Evolutionary conservation across 35 echinoderm and acorn worm genomes (phyloP), one percentile per base, ranked within the genome.

Genomic region (Apostichopus parvimensis): DNA sequence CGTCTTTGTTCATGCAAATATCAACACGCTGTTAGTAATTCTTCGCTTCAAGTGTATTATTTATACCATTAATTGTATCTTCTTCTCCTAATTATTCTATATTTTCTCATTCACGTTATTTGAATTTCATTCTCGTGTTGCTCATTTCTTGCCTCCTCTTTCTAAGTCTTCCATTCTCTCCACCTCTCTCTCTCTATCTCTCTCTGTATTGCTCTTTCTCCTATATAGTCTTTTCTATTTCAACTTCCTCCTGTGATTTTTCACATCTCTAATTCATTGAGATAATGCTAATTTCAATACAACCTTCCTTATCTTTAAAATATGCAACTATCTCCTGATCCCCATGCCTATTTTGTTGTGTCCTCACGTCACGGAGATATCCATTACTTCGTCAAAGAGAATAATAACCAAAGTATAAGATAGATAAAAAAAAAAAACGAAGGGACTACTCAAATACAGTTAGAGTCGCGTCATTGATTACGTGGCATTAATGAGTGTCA

Each of bases 401-500:
- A n/a, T 75, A 75, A 9, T 61, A 61, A 45, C 34, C 34, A 45
- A 45, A 45, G 34, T 45, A 45, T 45, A 45, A 45, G 34, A 45
- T 45, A 45, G 34, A 45, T 4, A 45, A 45, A 45, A 45, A 45
- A 45, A 45, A 45, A 45, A 1, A 61, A 61, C 14, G n/a, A n/a
- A 18, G 71, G 21, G 71, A 75, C 71, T 75, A 75, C 71, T 75
- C 71, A 75, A 22, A 75, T 75, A 75, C 71, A 18, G 71, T 75
- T 75, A 75, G 15, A 18, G 71, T 24, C 55, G 81, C 81, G 14
- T 84, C 81, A 84, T 84, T 84, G 81, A 59, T 55, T 84, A 84
- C 81, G 54, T 58, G 81, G 81, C 81, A 84, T 84, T 84, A 84
- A 84, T 84, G 81, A 84, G 81, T 84, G 81, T 84, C 81, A 84